Base-by-base conservation (phyloP, 2,113 vertebrate species). In the Gadus macrocephalus region DNA sequence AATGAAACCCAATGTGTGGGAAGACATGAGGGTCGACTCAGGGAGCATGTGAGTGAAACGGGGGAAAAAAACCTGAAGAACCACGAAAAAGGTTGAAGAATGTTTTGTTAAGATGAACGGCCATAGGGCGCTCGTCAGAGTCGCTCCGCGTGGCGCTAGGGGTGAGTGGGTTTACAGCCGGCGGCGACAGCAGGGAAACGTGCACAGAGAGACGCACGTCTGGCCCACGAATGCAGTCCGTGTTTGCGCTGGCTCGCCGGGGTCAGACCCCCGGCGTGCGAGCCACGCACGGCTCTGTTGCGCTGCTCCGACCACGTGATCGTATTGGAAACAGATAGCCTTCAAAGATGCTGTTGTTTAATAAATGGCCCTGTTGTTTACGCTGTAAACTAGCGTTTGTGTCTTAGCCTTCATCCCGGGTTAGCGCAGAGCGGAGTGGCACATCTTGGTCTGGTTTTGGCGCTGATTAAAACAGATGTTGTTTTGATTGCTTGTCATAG, bases 401-500 rank as follows among this genome's bases (percentile, higher is more conserved):
- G 68, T 72, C 67, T 73, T 80, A 55, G 71, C 71, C 59, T 60
- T 17, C 72, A 4, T 15, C 69, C 62, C 64, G 14, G 27, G 27
- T 71, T 85, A 81, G 67, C 82, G 70, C 73, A 72, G 62, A 64
- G 71, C 59, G 77, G 56, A 74, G 27, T 72, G 69, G 61, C 71
- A 68, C 70, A 76, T 81, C 74, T 73, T 77, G 71, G 72, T 71
- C 69, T 72, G 20, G 68, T 85, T 89, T 83, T 74, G 82, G 81
- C 77, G 78, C 12, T 3, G 84, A 83, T 71, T 64, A 86, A 83
- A 79, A 85, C 74, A 73, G 77, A 83, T 85, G 79, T 75, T 82
- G 81, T 83, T 90, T 83, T 85, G 64, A 66, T 72, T 74, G 68
- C 76, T 75, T 82, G 87, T 86, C 83, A 79, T 71, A 73, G 77